Conservation (phyloP, 1,140 invertebrate species). For the Streblospio benedicti region DNA sequence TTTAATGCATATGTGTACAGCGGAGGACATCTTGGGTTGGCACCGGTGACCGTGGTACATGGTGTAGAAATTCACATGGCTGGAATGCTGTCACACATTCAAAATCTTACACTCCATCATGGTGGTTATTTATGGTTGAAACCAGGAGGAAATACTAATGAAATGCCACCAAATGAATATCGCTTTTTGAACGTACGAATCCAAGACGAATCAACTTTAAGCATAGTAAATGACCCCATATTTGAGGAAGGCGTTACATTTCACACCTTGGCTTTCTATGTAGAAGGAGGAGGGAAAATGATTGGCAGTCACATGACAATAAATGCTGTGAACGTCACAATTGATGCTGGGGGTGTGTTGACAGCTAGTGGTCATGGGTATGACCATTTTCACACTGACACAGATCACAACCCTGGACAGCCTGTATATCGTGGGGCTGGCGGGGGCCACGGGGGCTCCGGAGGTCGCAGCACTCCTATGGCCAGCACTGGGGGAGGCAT, state of each 20-base stretch:
- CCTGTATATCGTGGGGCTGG: constrained; percentile 19
- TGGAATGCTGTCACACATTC: constrained; percentile 28
- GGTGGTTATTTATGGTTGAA: constrained; percentile 34
- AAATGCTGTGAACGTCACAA: constrained; percentile 27
- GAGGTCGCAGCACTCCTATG: constrained; percentile 20
- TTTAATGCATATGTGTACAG: constrained; percentile 30
- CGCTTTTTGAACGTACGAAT: constrained; percentile 25
- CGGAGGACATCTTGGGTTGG: constrained; percentile 29
- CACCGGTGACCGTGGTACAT: constrained; percentile 31
- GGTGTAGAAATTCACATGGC: constrained; percentile 32
- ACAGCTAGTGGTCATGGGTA: constrained; percentile 31
- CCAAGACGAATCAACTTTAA: constrained; percentile 29
- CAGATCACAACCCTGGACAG: constrained; percentile 19
- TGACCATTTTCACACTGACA: constrained; percentile 21
- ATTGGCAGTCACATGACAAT: constrained; percentile 30
- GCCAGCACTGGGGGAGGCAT: constrained; percentile 20
- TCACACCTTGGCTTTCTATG: constrained; percentile 19
- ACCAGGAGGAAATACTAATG: constrained; percentile 27
- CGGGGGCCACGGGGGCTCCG: constrained; percentile 28
- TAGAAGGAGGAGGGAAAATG: constrained; percentile 32
- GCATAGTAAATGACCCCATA: constrained; percentile 31
- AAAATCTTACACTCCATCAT: constrained; percentile 31
- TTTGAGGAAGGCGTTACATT: constrained; percentile 28
- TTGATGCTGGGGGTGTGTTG: constrained; percentile 29
- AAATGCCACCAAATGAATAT: constrained; percentile 23